Conservation (phyloP, 1,140 invertebrate species). For the Cephus cinctus region DNA sequence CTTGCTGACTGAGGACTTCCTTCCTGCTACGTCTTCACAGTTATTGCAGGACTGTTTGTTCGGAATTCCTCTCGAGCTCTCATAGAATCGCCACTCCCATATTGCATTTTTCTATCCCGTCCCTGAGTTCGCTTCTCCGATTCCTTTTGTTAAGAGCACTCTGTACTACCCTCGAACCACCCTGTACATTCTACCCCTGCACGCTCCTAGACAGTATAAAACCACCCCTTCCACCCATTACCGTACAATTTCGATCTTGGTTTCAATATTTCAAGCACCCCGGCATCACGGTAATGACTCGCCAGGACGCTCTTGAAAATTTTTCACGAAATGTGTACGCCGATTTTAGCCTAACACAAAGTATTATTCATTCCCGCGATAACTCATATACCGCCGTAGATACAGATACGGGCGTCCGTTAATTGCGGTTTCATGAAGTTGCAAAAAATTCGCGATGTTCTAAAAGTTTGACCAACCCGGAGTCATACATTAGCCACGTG, state of each 20-base stretch:
- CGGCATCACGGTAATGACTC: not conserved
- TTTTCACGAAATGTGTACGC: no score
- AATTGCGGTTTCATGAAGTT: no score
- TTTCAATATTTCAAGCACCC: not conserved
- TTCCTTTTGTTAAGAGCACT: conserved; percentile 7
- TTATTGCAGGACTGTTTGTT: conserved; percentile 23
- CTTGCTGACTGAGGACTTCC: conserved; percentile 23
- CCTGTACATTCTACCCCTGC: not conserved
- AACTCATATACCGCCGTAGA: no score
- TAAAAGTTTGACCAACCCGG: conserved; percentile 27
- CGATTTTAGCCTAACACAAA: no score
- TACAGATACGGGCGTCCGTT: no score
- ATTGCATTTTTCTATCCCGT: conserved; percentile 16
- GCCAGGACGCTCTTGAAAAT: no score
- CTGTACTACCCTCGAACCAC: not conserved
- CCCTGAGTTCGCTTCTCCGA: not conserved
- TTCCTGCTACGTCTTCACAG: conserved; percentile 19
- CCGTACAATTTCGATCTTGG: not conserved
- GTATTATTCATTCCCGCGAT: no score
- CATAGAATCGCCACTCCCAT: conserved; percentile 7
- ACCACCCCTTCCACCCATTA: not conserved
- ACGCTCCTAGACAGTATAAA: not conserved
- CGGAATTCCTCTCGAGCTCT: not conserved
- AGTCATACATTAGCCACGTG: conserved; percentile 18
- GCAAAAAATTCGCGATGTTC: conserved; percentile 17